Percentiles rank a stretch among this genome's conserved stretches.
These are phyloP conservation scores for Thymallus thymallus DNA, from an alignment of 2,113 vertebrate species.

Conservation along the genomic window DNA sequence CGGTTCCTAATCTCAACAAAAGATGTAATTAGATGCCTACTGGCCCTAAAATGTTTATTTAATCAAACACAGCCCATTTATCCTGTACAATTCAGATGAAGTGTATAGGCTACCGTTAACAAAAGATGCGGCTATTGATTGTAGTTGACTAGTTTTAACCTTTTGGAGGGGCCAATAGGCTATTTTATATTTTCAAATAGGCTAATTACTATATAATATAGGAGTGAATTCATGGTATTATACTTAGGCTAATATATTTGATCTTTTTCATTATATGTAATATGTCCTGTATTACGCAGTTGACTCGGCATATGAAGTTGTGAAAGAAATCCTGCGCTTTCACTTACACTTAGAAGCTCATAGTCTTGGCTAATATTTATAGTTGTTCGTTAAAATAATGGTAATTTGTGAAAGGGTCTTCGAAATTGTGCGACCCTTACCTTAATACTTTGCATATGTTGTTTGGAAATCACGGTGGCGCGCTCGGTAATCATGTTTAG, in stretches of 20 bases:
- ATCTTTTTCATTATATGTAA: neutral
- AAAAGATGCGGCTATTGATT: neutral
- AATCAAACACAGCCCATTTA: neutral
- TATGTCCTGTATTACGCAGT: neutral
- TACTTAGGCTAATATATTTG: neutral
- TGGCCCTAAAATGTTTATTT: neutral
- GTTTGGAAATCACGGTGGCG: constrained; percentile 10
- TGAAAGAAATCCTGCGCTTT: neutral
- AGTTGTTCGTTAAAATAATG: neutral
- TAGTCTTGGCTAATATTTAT: neutral
- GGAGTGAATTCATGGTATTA: no score
- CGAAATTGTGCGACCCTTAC: neutral
- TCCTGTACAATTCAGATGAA: neutral
- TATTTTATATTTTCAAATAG: no score
- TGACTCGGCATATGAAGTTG: neutral
- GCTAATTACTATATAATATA: no score
- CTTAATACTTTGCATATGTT: constrained; percentile 1
- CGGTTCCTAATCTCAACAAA: no score
- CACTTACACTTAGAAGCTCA: neutral
- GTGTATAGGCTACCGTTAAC: neutral
- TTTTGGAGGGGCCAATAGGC: no score
- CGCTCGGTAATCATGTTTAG: constrained; percentile 26
- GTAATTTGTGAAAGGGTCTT: neutral
- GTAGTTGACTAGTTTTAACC: no score
- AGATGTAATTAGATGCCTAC: no score